These are phyloP conservation scores for Prolemur simus DNA, from an alignment of 2,113 vertebrate genomes.

Conservation along the genomic window DNA sequence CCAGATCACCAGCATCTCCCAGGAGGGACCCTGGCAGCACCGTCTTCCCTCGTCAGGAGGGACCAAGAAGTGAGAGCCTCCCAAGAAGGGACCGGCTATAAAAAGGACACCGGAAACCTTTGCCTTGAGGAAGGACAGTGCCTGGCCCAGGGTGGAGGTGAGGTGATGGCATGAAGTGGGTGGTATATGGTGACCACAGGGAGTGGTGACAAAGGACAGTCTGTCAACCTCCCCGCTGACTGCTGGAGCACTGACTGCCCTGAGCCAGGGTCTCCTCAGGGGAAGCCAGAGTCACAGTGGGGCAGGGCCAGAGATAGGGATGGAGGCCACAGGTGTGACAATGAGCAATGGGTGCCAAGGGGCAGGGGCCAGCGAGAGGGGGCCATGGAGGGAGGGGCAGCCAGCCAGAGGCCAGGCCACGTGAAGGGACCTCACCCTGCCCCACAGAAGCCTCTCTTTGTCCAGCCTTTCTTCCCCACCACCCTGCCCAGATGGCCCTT, in stretches of 20 bases:
- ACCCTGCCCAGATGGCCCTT: neutral
- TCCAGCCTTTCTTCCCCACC: neutral
- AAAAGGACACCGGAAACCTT: neutral
- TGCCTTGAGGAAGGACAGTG: neutral
- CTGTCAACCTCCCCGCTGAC: neutral
- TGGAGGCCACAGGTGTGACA: neutral
- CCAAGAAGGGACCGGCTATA: neutral
- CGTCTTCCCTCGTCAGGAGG: neutral
- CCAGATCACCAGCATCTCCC: conserved; percentile 51
- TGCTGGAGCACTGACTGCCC: neutral
- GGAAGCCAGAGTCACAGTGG: neutral
- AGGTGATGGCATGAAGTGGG: neutral
- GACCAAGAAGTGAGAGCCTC: neutral
- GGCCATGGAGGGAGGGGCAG: neutral
- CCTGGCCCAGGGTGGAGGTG: neutral
- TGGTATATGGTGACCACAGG: neutral
- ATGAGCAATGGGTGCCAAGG: neutral
- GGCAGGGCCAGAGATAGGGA: neutral
- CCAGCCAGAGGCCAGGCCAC: neutral
- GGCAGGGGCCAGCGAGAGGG: neutral
- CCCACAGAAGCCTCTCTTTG: accelerated
- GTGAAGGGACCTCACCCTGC: neutral
- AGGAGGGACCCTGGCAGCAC: neutral
- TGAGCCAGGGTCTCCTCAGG: neutral
- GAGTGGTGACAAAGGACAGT: neutral